Conservation (phyloP, 2,797 vertebrate species). For the Galaxias olidus region DNA sequence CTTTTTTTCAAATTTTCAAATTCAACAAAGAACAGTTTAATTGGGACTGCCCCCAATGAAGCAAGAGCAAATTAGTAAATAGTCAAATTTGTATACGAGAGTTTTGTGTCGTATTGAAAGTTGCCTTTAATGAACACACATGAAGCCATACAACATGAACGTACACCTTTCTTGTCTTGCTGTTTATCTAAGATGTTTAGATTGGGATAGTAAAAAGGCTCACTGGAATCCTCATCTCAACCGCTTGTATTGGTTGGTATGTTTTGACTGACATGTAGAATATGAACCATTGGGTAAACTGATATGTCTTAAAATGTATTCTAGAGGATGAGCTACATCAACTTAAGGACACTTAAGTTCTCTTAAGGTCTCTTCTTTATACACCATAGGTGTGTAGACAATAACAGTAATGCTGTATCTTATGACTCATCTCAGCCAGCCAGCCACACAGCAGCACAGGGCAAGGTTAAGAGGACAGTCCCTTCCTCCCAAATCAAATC, state of each 20-base stretch:
- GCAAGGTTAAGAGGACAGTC: slow-evolving; percentile 52
- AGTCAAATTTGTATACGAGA: neutral
- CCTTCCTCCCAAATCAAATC: slow-evolving; percentile 59
- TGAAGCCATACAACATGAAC: neutral
- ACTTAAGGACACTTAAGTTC: too few species aligned
- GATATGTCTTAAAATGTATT: too few species aligned
- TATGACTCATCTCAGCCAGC: slow-evolving; percentile 29
- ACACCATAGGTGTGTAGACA: slow-evolving; percentile 13
- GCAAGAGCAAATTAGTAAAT: slow-evolving; percentile 15
- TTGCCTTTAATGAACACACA: neutral
- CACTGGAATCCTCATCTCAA: too few species aligned
- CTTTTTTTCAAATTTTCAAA: slow-evolving; percentile 33
- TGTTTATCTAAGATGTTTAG: too few species aligned
- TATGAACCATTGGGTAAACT: too few species aligned
- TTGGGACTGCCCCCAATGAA: slow-evolving; percentile 24
- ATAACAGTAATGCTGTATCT: neutral
- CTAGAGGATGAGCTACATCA: neutral
- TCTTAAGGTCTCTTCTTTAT: neutral
- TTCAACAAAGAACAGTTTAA: slow-evolving; percentile 38
- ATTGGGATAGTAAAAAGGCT: too few species aligned
- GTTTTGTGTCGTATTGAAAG: neutral
- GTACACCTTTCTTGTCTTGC: slow-evolving; percentile 3
- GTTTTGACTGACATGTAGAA: too few species aligned
- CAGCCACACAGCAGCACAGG: slow-evolving; percentile 29
- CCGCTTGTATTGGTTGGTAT: too few species aligned